Percentiles rank a stretch among this genome's conserved stretches.
Conservation (phyloP, 2,888 invertebrate species). For the Drosophila planitibia region DNA sequence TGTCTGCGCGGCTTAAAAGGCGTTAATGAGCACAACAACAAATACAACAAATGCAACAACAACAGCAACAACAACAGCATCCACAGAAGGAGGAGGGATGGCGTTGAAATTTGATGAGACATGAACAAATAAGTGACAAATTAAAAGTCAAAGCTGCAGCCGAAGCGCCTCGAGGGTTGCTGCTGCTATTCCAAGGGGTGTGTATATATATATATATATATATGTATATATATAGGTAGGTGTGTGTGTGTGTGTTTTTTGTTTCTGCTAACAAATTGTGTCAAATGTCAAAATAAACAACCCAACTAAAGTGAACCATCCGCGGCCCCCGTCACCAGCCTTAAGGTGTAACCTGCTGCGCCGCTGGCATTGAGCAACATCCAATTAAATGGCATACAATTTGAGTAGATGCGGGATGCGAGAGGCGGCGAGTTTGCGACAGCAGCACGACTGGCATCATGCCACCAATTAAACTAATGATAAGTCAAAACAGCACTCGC, state of each 20-base stretch:
- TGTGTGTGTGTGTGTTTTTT: conserved; percentile 30
- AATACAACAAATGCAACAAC: conserved; percentile 22
- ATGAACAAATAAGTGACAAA: conserved; percentile 78
- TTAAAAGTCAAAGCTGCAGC: conserved; percentile 70
- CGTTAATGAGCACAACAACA: conserved; percentile 71
- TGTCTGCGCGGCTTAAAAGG: conserved; percentile 59
- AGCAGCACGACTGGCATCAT: conserved; percentile 67
- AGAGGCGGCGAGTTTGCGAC: not conserved
- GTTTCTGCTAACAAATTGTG: conserved; percentile 70
- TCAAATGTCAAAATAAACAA: conserved; percentile 77
- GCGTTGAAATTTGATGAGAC: conserved; percentile 74
- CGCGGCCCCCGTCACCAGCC: not conserved
- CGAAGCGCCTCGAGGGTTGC: conserved; percentile 25
- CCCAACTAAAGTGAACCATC: conserved; percentile 41
- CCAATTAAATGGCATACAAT: conserved; percentile 72
- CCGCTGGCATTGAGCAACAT: conserved; percentile 67
- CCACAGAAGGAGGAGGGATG: not conserved
- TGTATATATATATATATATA: not conserved
- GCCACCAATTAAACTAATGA: conserved; percentile 84
- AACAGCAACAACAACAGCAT: conserved; percentile 8
- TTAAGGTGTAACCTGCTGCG: conserved; percentile 54
- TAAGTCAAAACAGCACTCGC: conserved; percentile 74
- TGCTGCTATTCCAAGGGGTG: not conserved
- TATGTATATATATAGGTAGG: not conserved
- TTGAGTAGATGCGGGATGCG: not conserved